Evolutionary conservation across 2,797 vertebrate species (phyloP), one percentile per base, ranked within the genome.

Genomic region (Leuciscus waleckii): DNA sequence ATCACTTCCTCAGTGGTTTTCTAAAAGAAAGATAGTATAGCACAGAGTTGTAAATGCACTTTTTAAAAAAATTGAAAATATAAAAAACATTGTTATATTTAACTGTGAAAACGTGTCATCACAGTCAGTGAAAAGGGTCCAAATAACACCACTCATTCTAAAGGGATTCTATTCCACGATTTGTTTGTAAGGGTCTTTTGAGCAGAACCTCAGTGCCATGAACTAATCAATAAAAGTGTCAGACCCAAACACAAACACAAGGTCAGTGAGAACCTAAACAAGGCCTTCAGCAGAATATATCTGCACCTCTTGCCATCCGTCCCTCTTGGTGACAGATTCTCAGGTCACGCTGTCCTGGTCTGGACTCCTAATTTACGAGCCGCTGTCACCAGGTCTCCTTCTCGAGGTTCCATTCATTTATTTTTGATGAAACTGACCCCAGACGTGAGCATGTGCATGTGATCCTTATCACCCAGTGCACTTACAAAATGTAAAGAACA

Each of bases 201-300:
- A 82, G 81, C 80, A 82, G 70, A 88, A 81, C 79, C 79, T 87
- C 85, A 61, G 69, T 70, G 75, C 79, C 35, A 79, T 49, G 75
- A n/a, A 17, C 78, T 85, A 87, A 91, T 92, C 91, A 88, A 90
- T 92, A 92, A 90, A 87, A 80, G 76, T 78, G 89, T 90, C 89
- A 89, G 84, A 81, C 84, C 85, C 87, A 87, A 90, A 88, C 80
- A 85, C 89, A 87, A 85, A 87, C 88, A 89, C 91, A 91, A 90
- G 91, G 91, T 92, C 89, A 90, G 86, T 81, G 87, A 58, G 73
- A 89, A 89, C 84, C 88, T 88, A 90, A 91, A 89, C 89, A 84
- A 91, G 89, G 87, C 87, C 87, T 90, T 89, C 85, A 83, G 89
- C 86, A 89, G 75, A 90, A 88, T 88, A 79, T 87, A 88, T 90